phyloP scores from a whole-genome alignment of 2,113 vertebrate species.

The Oryzias celebensis region DNA sequence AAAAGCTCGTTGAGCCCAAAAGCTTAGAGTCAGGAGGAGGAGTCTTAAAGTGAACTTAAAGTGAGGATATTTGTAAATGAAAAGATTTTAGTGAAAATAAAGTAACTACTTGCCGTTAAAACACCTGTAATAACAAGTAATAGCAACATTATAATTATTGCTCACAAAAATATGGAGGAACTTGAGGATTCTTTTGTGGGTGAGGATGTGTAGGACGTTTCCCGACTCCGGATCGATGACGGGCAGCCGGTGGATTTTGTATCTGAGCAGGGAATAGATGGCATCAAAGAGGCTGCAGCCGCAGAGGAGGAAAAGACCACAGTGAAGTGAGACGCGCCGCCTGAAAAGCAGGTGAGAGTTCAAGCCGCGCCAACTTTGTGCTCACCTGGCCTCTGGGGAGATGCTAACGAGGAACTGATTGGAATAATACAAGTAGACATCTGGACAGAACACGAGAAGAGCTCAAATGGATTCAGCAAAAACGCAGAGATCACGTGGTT shows the following conservation, averaged over 20 bases:
- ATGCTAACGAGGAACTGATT: conserved; percentile 86
- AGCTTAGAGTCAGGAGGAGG: no score
- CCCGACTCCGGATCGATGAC: conserved; percentile 92
- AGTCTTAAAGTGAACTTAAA: no score
- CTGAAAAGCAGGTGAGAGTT: neutral
- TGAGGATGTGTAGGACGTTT: conserved; percentile 91
- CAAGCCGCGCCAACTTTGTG: neutral
- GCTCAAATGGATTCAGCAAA: neutral
- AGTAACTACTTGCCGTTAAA: no score
- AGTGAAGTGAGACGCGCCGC: neutral
- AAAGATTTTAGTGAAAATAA: no score
- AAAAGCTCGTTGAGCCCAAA: no score
- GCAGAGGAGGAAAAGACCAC: neutral
- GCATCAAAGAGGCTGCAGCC: conserved; percentile 88
- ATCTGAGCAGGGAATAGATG: conserved; percentile 89
- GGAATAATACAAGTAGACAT: conserved; percentile 88
- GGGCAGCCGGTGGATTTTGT: conserved; percentile 95
- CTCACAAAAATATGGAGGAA: conserved; percentile 92
- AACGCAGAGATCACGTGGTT: neutral
- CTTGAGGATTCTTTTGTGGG: conserved; percentile 95
- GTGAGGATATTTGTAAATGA: no score
- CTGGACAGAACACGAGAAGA: conserved; percentile 68
- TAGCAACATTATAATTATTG: neutral
- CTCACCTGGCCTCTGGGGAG: conserved; percentile 87
- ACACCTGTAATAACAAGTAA: no score